A percentile compares a stretch with the other conserved stretches of the same genome.
These are phyloP conservation scores for Neofelis nebulosa DNA, from an alignment of 2,113 vertebrate genomes.

Conservation along the genomic window DNA sequence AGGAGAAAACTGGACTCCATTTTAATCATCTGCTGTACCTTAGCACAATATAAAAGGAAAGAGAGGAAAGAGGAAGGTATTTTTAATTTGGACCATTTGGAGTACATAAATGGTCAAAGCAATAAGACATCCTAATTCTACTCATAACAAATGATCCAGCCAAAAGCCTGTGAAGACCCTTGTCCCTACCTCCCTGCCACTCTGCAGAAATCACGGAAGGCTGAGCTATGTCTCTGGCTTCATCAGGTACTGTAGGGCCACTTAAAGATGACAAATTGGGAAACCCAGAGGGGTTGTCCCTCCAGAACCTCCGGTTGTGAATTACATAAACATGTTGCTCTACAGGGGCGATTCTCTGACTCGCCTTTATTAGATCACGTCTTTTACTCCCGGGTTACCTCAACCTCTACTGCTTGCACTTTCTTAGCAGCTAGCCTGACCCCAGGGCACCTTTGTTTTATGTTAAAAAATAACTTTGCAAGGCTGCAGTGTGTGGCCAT, in stretches of 20 bases:
- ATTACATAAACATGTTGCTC: neutral
- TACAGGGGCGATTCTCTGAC: neutral
- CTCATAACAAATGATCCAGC: neutral
- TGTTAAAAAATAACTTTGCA: neutral
- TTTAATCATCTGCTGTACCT: neutral
- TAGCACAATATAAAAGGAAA: neutral
- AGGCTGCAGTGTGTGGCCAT: neutral
- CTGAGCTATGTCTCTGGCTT: neutral
- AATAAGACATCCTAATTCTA: neutral
- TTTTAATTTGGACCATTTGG: neutral
- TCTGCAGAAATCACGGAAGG: neutral
- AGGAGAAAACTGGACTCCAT: neutral
- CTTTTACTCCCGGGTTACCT: neutral
- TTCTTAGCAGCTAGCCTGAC: neutral
- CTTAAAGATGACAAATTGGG: neutral
- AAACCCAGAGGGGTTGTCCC: neutral
- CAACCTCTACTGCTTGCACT: neutral
- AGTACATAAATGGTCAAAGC: neutral
- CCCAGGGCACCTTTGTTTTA: neutral
- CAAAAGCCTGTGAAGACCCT: neutral
- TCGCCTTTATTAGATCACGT: neutral
- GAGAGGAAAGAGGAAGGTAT: neutral
- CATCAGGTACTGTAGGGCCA: neutral
- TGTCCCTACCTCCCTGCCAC: neutral
- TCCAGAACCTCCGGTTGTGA: neutral